Evolutionary conservation across 1,140 invertebrate species (phyloP).

Genomic region (Centruroides sculpturatus): DNA sequence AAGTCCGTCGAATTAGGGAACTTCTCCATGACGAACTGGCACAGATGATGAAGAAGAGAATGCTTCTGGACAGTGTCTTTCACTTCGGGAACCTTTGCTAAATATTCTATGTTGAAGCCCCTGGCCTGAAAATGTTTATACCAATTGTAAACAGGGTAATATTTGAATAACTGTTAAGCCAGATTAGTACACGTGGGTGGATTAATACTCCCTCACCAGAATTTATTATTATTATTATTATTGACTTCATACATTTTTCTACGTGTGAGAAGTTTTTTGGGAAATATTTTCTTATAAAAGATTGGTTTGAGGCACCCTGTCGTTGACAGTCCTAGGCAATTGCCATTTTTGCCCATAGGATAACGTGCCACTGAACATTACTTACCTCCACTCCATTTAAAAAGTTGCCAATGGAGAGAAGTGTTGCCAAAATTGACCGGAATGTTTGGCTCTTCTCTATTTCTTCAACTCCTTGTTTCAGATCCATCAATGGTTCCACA

Average conservation of each 20-base stretch:
- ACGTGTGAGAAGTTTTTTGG: too few relatives aligned
- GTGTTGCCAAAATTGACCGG: conserved; percentile 77
- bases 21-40: conserved; percentile 93
- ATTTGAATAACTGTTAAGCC: too few relatives aligned
- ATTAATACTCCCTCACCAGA: too few relatives aligned
- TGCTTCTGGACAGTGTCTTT: conserved; percentile 99
- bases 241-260: too few relatives aligned
- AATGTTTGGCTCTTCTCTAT: conserved; percentile 86
- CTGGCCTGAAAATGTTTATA: conserved; percentile 40
- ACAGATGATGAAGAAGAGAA: conserved; percentile 90
- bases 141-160: too few relatives aligned
- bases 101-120: conserved; percentile 95
- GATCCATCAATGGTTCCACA: conserved; percentile 93
- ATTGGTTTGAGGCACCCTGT: too few relatives aligned
- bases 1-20: conserved; percentile 81
- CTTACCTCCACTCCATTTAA: conserved; percentile 69
- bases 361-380: background rate
- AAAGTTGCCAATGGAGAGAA: conserved; percentile 92
- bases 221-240: too few relatives aligned
- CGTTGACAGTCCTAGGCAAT: too few relatives aligned
- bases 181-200: too few relatives aligned
- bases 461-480: conserved; percentile 89
- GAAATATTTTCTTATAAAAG: too few relatives aligned
- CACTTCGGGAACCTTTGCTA: conserved; percentile 95
- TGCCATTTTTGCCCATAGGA: too few relatives aligned